Base-by-base conservation (phyloP, 2,888 invertebrate species). In the Patella pellucida region DNA sequence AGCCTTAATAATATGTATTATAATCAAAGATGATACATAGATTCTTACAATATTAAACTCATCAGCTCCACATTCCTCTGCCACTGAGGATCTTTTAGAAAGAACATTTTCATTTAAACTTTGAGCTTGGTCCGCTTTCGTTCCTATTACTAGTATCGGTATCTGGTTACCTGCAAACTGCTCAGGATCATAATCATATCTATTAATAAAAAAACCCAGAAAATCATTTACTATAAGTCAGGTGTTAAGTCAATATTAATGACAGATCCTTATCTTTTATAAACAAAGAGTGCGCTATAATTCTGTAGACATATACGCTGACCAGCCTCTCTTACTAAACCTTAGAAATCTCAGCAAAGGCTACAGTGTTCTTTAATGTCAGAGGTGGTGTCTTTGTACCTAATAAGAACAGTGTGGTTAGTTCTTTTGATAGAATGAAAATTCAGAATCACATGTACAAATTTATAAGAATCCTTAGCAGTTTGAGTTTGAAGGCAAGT, bases 131-230 rank as follows among this genome's bases (percentile, higher is more conserved):
- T 98, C 98, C 81, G 95, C 93, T 91, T 98, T 99, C 1, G 97
- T 97, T 16, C 98, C 98, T 87, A 98, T 95, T 0, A 98, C 96
- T 81, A 99, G 92, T 85, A 98, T 96, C 0, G 99, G 99, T 88
- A 97, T 95, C 94, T 96, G 91, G 78, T 89, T 90, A 71, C 91
- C 91, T 23, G 90, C 91, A 87, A 91, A 91, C 79, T 89, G 89
- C 81, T 92, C 92, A 23, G 90, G 88, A 80, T 92, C 92, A 85
- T 87, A 91, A 19, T 90, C 90, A 81, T 85, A 85, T 62, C 87
- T 87, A 19, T 27, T 31, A 23, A 71, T 19, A 67, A 68, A 67
- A 67, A 31, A 31, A 69, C 51, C 11, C 52, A 3, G 3, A 73
- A 23, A 31, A n/a, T 56, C 31, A 31, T 31, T 31, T 31, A 31